Percentiles rank a stretch among this genome's conserved stretches.
Conservation (phyloP, 2,113 vertebrate species). For the Circaetus cinerascens region DNA sequence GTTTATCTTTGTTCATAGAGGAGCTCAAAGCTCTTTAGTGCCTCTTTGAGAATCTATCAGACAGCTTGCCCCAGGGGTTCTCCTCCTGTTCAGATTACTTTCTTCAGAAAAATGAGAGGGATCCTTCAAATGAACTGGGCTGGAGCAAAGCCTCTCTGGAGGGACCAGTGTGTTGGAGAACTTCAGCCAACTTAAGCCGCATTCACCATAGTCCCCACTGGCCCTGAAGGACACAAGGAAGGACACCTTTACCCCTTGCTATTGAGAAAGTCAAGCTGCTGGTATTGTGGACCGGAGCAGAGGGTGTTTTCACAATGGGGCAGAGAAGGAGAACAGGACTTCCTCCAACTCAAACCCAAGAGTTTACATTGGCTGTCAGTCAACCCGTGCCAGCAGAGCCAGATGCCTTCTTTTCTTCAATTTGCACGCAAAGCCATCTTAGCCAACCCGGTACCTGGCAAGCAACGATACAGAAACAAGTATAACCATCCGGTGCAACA, state of each 20-base stretch:
- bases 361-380: conserved; percentile 28
- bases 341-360: neutral
- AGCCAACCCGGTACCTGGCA: neutral
- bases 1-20: neutral
- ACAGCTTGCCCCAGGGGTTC: neutral
- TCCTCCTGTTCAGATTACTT: neutral
- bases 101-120: neutral
- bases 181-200: neutral
- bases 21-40: neutral
- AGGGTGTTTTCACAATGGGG: neutral
- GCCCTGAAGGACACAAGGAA: neutral
- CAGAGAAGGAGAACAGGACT: neutral
- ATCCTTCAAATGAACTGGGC: neutral
- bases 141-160: neutral
- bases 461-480: rapidly evolving
- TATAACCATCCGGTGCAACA: rapidly evolving
- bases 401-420: neutral
- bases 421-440: neutral
- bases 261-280: neutral
- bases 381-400: neutral
- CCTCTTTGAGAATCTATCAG: neutral
- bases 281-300: neutral
- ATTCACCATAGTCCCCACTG: rapidly evolving
- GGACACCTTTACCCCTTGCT: neutral
- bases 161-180: neutral